Evolutionary conservation across 30 jellyfish, hydroid and myxozoan species (phyloP), one percentile per base, ranked within the genome.

Genomic region (Turritopsis rubra): DNA sequence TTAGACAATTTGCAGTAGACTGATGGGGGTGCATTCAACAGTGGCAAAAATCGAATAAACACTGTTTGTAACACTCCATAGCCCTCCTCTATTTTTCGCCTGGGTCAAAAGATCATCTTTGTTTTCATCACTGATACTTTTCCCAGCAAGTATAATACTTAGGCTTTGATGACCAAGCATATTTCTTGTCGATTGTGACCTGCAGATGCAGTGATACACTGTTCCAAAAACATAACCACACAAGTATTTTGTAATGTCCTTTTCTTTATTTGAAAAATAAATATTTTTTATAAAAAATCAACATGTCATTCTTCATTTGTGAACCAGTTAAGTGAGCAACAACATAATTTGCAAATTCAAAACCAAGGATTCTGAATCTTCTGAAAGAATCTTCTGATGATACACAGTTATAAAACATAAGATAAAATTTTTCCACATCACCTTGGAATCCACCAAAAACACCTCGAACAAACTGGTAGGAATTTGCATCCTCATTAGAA

Each of bases 161-260:
- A 76, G 82, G 76, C 82, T 41, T 16, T 85, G 92, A 52, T 74
- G 91, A 66, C 82, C 66, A 21, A 74, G 72, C 78, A 75, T 79
- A 74, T 84, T 85, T 65, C 80, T 73, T 80, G 84, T 74, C 80
- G 68, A 41, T 23, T 23, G 53, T 23, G 93, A 66, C 52, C 60
- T 85, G 53, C 89, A 31, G 19, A 85, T 85, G 65, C 93, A 28
- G 60, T 85, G 29, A 29, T 60, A 78, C 52, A 78, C 68, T 78
- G 88, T 85, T 27, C 93, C 87, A 84, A 85, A 77, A 78, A 85
- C 92, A 85, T 85, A 85, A 21, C 89, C 85, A 41, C 41, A 84
- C 41, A 28, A 29, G 66, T 79, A 78, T 18, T 81, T 81, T 77
- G 75, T 85, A 70, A 75, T 72, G 22, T 85, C 52, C 23, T 54